Evolutionary conservation across 92 coral and sea anemone genomes (phyloP).

Genomic region (Umimayanthus chanpuru): DNA sequence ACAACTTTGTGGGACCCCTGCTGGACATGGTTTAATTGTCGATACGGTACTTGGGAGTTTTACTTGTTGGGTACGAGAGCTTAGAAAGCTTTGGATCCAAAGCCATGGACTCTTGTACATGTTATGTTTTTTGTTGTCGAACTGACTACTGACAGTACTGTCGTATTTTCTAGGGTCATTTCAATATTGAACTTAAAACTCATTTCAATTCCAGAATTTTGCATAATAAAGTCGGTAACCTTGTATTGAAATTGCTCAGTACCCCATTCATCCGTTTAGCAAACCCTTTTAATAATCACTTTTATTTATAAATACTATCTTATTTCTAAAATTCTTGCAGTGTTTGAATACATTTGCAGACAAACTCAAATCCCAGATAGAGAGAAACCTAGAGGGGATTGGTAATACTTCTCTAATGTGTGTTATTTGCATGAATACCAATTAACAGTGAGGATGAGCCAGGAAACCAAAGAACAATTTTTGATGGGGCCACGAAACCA

Average conservation of each 20-base stretch:
- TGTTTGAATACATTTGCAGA: too few relatives aligned
- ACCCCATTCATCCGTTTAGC: background rate
- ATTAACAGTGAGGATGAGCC: constrained; percentile 23
- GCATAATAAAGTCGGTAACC: background rate
- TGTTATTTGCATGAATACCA: background rate
- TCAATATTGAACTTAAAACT: background rate
- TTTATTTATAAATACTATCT: background rate
- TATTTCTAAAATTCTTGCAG: constrained; percentile 1
- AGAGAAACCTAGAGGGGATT: too few relatives aligned
- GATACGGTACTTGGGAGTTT: too few relatives aligned
- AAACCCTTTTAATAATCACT: background rate
- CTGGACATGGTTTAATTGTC: too few relatives aligned
- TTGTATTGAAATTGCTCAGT: background rate
- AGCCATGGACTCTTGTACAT: too few relatives aligned
- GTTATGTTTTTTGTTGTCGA: background rate
- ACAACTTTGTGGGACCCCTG: too few relatives aligned
- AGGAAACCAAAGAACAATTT: constrained; percentile 19
- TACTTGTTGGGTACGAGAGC: too few relatives aligned
- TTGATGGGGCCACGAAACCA: constrained; percentile 37
- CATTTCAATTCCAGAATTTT: too few relatives aligned
- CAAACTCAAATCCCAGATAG: too few relatives aligned
- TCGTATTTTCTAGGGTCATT: constrained; percentile 1
- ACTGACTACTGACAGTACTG: constrained; percentile 1
- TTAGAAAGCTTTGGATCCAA: too few relatives aligned
- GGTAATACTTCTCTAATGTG: background rate